Conservation (phyloP, 2,113 vertebrate species). For the Zootoca vivipara region DNA sequence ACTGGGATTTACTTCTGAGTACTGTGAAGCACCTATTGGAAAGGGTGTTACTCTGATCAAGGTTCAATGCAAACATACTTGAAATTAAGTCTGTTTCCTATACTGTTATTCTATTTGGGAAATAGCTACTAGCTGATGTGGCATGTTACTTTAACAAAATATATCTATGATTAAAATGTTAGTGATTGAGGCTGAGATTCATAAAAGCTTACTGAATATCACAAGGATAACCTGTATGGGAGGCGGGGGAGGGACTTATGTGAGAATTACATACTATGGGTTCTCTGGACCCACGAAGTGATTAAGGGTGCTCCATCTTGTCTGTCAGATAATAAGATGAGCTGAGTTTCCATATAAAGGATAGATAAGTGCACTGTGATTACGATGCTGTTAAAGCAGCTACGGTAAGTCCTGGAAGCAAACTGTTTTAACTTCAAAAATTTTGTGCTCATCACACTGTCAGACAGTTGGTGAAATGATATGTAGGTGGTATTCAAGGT, state of each 20-base stretch:
- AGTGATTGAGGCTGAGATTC: neutral
- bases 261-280: neutral
- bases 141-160: neutral
- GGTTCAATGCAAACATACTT: neutral
- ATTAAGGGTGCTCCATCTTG: neutral
- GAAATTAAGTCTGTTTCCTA: neutral
- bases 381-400: neutral
- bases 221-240: neutral
- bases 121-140: neutral
- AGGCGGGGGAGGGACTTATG: neutral
- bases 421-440: neutral
- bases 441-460: neutral
- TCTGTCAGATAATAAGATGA: neutral
- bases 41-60: neutral
- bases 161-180: neutral
- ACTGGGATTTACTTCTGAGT: neutral
- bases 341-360: neutral
- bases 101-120: neutral
- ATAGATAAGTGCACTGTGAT: neutral
- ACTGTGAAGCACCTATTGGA: neutral
- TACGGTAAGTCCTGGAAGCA: neutral
- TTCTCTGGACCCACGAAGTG: neutral
- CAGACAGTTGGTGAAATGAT: neutral
- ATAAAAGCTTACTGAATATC: neutral
- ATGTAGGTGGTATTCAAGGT: neutral